Evolutionary conservation across 2,113 vertebrate genomes (phyloP).

Genomic region (Leptodactylus fuscus): DNA sequence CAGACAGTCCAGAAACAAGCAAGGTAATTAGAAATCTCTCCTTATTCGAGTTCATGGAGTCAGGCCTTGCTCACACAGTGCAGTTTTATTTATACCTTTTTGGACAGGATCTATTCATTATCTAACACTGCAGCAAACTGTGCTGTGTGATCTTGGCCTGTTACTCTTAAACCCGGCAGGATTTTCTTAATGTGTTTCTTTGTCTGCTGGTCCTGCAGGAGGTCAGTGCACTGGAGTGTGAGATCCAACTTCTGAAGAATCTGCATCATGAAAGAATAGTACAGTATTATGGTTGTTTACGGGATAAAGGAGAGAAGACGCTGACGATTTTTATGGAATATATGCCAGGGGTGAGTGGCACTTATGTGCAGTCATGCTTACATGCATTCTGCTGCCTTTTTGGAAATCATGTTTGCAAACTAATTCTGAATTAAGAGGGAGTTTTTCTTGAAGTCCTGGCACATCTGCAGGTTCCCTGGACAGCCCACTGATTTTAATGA

Average conservation of each 20-base stretch:
- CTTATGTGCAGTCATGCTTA: too few relatives aligned
- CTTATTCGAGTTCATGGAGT: neutral
- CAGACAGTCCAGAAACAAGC: conserved; percentile 96
- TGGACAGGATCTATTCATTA: neutral
- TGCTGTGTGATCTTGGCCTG: neutral
- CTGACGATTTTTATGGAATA: conserved; percentile 99
- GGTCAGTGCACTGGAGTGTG: conserved; percentile 96
- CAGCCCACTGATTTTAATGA: too few relatives aligned
- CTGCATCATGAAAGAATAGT: conserved; percentile 94
- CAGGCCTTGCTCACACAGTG: neutral
- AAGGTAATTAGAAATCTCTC: conserved; percentile 79
- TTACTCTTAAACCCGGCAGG: neutral
- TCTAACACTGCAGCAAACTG: neutral
- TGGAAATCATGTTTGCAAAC: too few relatives aligned
- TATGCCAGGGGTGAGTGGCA: conserved; percentile 92
- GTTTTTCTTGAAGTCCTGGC: too few relatives aligned
- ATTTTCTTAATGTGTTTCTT: neutral
- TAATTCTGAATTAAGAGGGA: too few relatives aligned
- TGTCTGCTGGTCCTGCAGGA: conserved; percentile 76
- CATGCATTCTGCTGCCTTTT: too few relatives aligned
- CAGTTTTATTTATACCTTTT: neutral
- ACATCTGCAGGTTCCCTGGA: too few relatives aligned
- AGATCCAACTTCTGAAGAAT: conserved; percentile 98
- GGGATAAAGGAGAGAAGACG: conserved; percentile 90
- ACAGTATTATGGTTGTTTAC: conserved; percentile 96